Conservation (phyloP, 2,797 vertebrate species). For the Macropodus opercularis region DNA sequence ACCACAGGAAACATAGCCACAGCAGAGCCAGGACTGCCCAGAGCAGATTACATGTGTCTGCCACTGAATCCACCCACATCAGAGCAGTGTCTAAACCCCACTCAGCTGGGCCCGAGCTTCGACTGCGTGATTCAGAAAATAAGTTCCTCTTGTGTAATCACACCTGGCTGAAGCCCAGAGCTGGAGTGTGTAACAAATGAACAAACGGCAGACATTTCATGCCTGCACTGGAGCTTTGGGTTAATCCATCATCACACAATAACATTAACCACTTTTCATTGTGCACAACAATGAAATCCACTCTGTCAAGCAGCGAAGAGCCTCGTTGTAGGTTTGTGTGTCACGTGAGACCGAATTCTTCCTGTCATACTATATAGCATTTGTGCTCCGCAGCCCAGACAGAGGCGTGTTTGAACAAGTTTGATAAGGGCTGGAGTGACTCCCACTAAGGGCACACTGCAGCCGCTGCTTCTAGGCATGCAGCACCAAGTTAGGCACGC, state of each 20-base stretch:
- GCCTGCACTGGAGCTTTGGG: neutral
- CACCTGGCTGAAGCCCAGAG: slow-evolving; percentile 38
- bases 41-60: slow-evolving; percentile 64
- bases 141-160: slow-evolving; percentile 45
- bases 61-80: slow-evolving; percentile 63
- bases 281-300: slow-evolving; percentile 19
- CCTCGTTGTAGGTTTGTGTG: slow-evolving; percentile 20
- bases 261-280: slow-evolving; percentile 7
- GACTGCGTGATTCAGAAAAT: slow-evolving; percentile 30
- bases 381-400: slow-evolving; percentile 53
- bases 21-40: slow-evolving; percentile 48
- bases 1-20: slow-evolving; percentile 61
- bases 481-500: slow-evolving; percentile 47
- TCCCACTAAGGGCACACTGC: slow-evolving; percentile 53
- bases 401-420: slow-evolving; percentile 66
- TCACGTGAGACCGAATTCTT: slow-evolving; percentile 57
- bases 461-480: slow-evolving; percentile 48
- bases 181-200: slow-evolving; percentile 9
- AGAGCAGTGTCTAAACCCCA: slow-evolving; percentile 48
- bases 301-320: slow-evolving; percentile 4
- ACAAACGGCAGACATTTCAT: neutral
- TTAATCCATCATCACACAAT: slow-evolving; percentile 22
- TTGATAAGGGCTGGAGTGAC: slow-evolving; percentile 61
- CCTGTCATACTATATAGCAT: slow-evolving; percentile 36
- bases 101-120: slow-evolving; percentile 19